phyloP scores from a whole-genome alignment of 2,888 invertebrate genomes.

The Dolichopus griseipennis region DNA sequence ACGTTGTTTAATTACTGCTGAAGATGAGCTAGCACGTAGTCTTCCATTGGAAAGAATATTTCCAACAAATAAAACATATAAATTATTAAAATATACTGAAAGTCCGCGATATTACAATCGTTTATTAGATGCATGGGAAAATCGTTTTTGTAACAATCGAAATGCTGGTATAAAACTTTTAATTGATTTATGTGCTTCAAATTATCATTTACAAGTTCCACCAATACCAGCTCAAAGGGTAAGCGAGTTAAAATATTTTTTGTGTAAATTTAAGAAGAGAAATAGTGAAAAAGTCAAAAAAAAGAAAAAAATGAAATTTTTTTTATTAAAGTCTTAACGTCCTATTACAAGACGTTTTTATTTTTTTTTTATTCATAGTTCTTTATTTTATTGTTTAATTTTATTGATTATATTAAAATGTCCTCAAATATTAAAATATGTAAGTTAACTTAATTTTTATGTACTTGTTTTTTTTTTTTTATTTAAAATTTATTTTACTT shows the following conservation, averaged over 20 bases:
- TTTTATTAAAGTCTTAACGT: not conserved
- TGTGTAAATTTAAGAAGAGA: not conserved
- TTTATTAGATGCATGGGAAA: slow-evolving; percentile 87
- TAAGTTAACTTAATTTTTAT: not conserved
- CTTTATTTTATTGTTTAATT: not conserved
- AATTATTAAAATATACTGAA: slow-evolving; percentile 74
- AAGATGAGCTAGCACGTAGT: slow-evolving; percentile 73
- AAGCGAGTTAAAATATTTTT: slow-evolving; percentile 23
- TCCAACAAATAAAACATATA: slow-evolving; percentile 64
- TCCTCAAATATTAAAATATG: not conserved
- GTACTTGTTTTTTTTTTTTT: not conserved
- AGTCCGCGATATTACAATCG: slow-evolving; percentile 83
- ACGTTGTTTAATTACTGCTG: slow-evolving; percentile 70
- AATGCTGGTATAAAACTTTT: slow-evolving; percentile 50
- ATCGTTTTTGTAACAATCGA: slow-evolving; percentile 56
- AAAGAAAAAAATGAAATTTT: not conserved
- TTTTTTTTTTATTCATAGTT: not conserved
- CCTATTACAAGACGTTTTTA: not conserved
- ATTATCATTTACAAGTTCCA: slow-evolving; percentile 63
- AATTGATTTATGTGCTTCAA: slow-evolving; percentile 56
- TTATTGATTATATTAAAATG: not conserved
- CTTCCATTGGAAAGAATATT: slow-evolving; percentile 71
- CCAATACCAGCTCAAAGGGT: slow-evolving; percentile 54
- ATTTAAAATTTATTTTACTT: not conserved
- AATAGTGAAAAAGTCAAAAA: not conserved